Evolutionary conservation across 2,888 invertebrate species (phyloP).

Genomic region (Nineta flava): DNA sequence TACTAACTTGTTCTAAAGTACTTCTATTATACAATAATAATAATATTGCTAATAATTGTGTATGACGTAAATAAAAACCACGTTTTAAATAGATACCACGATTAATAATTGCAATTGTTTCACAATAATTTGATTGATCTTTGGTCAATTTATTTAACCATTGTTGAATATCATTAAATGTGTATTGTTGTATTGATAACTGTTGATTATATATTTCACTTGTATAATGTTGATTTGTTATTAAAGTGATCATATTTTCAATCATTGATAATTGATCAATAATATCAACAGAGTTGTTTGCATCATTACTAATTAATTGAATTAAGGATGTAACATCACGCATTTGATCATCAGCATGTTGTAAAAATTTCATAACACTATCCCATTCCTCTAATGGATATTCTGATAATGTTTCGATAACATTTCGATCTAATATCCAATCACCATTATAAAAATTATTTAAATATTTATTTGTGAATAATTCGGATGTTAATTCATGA

Average conservation of each 20-base stretch:
- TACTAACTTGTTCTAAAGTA: constrained; percentile 20
- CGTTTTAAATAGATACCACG: constrained; percentile 12
- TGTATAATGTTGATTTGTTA: constrained; percentile 3
- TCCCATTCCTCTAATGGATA: too few relatives aligned
- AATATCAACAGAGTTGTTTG: too few relatives aligned
- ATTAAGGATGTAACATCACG: too few relatives aligned
- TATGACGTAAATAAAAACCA: constrained; percentile 13
- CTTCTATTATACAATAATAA: constrained; percentile 13
- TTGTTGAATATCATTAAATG: constrained; percentile 6
- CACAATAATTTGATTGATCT: not conserved
- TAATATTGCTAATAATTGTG: constrained; percentile 17
- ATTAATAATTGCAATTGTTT: constrained; percentile 11
- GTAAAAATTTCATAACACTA: too few relatives aligned
- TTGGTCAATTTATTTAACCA: constrained; percentile 1
- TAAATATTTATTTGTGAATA: constrained; percentile 3
- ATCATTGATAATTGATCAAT: not conserved
- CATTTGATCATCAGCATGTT: too few relatives aligned
- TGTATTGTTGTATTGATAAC: not conserved
- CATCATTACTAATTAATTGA: too few relatives aligned
- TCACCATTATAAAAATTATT: constrained; percentile 10
- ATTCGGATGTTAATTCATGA: constrained; percentile 3
- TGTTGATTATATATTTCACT: constrained; percentile 4
- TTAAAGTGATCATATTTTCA: constrained; percentile 4
- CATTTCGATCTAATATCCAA: too few relatives aligned
- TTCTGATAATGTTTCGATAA: too few relatives aligned